A percentile compares a stretch with the other conserved stretches of the same genome.
phyloP scores from a whole-genome alignment of 2,797 vertebrate species.

The Calcarius lapponicus region DNA sequence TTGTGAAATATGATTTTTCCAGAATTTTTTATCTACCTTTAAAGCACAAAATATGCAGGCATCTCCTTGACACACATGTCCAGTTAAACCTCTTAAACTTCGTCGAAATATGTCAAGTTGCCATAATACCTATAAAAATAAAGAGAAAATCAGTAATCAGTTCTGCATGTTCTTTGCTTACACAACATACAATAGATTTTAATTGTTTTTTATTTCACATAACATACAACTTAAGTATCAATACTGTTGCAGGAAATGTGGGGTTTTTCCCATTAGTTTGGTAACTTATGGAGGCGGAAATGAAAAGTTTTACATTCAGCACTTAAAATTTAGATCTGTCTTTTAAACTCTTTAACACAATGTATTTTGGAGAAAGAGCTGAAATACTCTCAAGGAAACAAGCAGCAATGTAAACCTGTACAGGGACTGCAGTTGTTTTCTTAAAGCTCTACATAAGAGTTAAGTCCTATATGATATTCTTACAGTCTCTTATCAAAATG shows the following conservation, averaged over 20 bases:
- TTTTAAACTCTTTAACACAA: background rate
- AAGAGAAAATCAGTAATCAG: background rate
- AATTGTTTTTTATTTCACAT: background rate
- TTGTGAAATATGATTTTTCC: background rate
- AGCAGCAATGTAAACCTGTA: background rate
- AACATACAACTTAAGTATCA: background rate
- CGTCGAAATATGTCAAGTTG: slow-evolving; percentile 97
- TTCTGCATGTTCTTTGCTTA: background rate
- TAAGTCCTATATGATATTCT: background rate
- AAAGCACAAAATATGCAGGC: slow-evolving; percentile 98
- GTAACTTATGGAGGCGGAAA: background rate
- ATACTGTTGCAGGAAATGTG: background rate
- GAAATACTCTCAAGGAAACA: background rate
- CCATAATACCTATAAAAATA: slow-evolving; percentile 88
- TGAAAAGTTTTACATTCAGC: background rate
- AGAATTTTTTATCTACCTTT: slow-evolving; percentile 82
- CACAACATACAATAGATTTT: background rate
- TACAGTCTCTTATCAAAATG: background rate
- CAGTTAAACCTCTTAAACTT: slow-evolving; percentile 91
- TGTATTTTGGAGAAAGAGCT: background rate
- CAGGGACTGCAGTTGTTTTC: background rate
- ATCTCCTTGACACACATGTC: slow-evolving; percentile 93
- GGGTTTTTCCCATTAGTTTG: background rate
- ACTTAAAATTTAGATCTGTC: background rate
- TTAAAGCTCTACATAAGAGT: background rate